Conservation (phyloP, 2,888 invertebrate species). For the Molorchus minor region DNA sequence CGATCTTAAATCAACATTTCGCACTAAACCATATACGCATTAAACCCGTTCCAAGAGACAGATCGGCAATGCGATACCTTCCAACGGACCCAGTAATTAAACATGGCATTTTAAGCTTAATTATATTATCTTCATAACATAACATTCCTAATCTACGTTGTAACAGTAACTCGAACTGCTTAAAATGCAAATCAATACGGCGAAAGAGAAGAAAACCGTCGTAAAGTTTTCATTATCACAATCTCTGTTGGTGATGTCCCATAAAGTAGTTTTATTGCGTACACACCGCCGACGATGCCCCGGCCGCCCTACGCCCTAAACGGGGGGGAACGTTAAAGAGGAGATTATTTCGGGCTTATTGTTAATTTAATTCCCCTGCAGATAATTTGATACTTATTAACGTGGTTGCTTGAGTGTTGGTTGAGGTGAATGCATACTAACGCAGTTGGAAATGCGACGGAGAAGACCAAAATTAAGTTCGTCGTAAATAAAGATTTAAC, state of each 20-base stretch:
- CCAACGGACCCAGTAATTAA: slow-evolving; percentile 11
- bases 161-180: slow-evolving; percentile 11
- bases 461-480: no score
- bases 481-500: no score
- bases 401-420: not conserved
- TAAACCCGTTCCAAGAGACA: no score
- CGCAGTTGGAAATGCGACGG: no score
- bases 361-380: not conserved
- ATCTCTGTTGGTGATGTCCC: slow-evolving; percentile 34
- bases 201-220: slow-evolving; percentile 26
- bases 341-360: slow-evolving; percentile 2
- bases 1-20: no score
- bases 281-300: slow-evolving; percentile 1
- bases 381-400: not conserved
- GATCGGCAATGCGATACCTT: no score
- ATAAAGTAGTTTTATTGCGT: slow-evolving; percentile 30
- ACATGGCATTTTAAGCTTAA: slow-evolving; percentile 2
- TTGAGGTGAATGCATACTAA: no score
- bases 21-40: no score
- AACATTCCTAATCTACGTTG: slow-evolving; percentile 3
- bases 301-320: not conserved
- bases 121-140: slow-evolving; percentile 9
- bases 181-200: slow-evolving; percentile 22
- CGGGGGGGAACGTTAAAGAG: not conserved
- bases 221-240: slow-evolving; percentile 37